Evolutionary conservation across 2,113 vertebrate genomes (phyloP).

Genomic region (Monopterus albus): DNA sequence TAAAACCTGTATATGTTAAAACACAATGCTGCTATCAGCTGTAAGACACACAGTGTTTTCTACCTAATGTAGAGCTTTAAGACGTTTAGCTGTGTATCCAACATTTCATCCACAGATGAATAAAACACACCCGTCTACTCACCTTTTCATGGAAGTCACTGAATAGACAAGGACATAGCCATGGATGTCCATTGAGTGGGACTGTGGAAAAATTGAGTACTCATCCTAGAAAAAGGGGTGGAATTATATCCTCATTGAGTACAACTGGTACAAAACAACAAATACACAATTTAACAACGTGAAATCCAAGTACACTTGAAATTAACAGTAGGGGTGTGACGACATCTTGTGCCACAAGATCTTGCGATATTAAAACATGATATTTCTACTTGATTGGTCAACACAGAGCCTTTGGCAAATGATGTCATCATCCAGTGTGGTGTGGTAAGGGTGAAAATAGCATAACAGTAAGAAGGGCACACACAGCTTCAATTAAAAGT

Average conservation of each 20-base stretch:
- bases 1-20: neutral
- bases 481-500: too few relatives aligned
- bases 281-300: neutral
- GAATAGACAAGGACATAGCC: conserved; percentile 88
- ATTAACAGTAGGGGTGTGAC: too few relatives aligned
- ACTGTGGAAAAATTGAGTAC: conserved; percentile 89
- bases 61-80: neutral
- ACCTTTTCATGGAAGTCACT: conserved; percentile 89
- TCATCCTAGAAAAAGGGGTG: conserved; percentile 81
- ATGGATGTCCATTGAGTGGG: conserved; percentile 87
- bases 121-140: conserved; percentile 36
- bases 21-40: neutral
- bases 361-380: too few relatives aligned
- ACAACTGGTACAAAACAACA: neutral
- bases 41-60: neutral
- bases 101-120: neutral
- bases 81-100: neutral
- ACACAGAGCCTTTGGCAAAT: too few relatives aligned
- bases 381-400: too few relatives aligned
- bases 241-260: neutral
- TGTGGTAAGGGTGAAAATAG: too few relatives aligned
- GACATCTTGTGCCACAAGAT: too few relatives aligned
- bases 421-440: too few relatives aligned
- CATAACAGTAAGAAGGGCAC: too few relatives aligned
- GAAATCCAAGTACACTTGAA: neutral